Evolutionary conservation across 1,140 invertebrate species (phyloP).

Genomic region (Stegodyphus mimosarum): DNA sequence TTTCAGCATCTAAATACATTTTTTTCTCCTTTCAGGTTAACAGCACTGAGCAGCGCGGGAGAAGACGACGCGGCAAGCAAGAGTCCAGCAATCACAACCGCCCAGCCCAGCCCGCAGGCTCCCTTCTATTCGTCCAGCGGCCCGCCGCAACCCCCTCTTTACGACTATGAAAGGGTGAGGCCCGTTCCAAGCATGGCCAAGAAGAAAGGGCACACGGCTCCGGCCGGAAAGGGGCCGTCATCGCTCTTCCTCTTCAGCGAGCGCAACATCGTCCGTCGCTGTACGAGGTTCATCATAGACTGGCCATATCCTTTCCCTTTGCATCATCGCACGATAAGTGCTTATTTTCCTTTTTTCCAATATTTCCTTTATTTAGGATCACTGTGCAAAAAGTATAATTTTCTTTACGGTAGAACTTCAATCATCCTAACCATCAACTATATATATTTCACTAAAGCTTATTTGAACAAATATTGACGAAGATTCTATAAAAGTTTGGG

Average conservation of each 20-base stretch:
- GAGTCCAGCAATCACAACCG: neutral
- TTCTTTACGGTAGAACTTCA: too few relatives aligned
- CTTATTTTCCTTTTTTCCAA: too few relatives aligned
- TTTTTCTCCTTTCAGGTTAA: constrained; percentile 23
- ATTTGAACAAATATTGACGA: too few relatives aligned
- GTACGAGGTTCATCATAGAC: constrained; percentile 99
- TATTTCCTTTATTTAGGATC: too few relatives aligned
- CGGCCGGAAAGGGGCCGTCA: constrained; percentile 80
- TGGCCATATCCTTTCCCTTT: constrained; percentile 86
- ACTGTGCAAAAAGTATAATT: too few relatives aligned
- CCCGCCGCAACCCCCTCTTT: constrained; percentile 8
- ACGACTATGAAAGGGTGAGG: constrained; percentile 40
- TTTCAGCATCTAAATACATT: too few relatives aligned
- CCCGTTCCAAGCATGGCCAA: constrained; percentile 51
- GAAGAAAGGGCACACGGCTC: constrained; percentile 44
- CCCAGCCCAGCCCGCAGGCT: constrained; percentile 34
- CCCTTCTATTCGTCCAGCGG: neutral
- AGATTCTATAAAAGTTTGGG: too few relatives aligned
- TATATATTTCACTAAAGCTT: too few relatives aligned
- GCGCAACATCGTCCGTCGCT: constrained; percentile 94
- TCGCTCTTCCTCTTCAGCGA: constrained; percentile 98
- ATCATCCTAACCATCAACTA: too few relatives aligned
- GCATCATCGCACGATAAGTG: constrained; percentile 18
- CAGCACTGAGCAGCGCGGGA: constrained; percentile 53
- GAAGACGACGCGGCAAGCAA: constrained; percentile 41